Conservation (phyloP, 2,797 vertebrate species). For the Epinephelus awoara region DNA sequence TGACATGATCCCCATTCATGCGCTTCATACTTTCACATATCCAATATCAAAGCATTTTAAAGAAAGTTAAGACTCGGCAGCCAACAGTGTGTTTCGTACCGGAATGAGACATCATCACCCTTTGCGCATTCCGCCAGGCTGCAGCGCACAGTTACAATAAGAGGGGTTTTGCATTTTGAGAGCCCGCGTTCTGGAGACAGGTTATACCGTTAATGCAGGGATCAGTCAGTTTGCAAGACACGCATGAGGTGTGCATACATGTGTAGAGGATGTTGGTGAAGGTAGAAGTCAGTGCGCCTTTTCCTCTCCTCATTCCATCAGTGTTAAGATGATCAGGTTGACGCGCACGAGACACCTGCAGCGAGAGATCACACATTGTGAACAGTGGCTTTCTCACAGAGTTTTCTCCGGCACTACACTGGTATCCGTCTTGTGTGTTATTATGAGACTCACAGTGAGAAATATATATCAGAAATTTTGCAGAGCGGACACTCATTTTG, state of each 20-base stretch:
- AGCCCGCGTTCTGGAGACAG: neutral
- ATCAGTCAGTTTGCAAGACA: neutral
- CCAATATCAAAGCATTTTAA: neutral
- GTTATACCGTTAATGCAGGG: too few relatives aligned
- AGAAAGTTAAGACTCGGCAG: slow-evolving; percentile 32
- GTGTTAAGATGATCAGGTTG: neutral
- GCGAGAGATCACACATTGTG: neutral
- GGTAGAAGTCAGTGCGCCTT: neutral
- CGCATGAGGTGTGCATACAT: neutral
- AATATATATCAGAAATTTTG: neutral
- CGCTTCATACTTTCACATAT: neutral
- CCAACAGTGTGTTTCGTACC: neutral
- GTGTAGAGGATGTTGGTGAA: too few relatives aligned
- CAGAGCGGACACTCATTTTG: neutral
- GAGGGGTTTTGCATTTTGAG: neutral
- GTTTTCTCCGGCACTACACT: neutral
- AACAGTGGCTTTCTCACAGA: neutral
- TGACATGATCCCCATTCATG: neutral
- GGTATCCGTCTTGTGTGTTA: neutral
- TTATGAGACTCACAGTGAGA: neutral
- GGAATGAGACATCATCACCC: slow-evolving; percentile 6
- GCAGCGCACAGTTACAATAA: neutral
- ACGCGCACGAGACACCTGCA: slow-evolving; percentile 37
- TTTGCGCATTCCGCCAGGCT: slow-evolving; percentile 33
- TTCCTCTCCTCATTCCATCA: neutral